Conservation (phyloP, 2,797 vertebrate species). For the Gymnothorax javanicus region DNA sequence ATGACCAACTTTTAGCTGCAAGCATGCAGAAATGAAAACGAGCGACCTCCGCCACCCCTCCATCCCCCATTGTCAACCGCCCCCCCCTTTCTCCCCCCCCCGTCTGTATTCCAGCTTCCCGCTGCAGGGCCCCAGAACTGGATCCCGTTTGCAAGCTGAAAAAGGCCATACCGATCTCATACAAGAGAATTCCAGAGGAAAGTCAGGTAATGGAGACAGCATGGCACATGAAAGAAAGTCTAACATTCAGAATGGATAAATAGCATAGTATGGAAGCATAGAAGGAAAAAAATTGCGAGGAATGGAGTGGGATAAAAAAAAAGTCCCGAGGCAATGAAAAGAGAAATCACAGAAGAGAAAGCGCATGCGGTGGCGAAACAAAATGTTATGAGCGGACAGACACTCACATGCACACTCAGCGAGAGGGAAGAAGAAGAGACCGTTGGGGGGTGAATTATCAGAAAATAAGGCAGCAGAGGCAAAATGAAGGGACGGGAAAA, state of each 20-base stretch:
- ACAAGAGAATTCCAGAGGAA: neutral
- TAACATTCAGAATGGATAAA: neutral
- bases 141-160: slow-evolving; percentile 2
- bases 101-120: slow-evolving; percentile 17
- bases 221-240: neutral
- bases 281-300: neutral
- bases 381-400: slow-evolving; percentile 8
- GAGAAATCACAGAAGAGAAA: slow-evolving; percentile 11
- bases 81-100: neutral
- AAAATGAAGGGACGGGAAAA: slow-evolving; percentile 16
- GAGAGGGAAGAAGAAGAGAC: slow-evolving; percentile 6
- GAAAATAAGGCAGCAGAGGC: slow-evolving; percentile 13
- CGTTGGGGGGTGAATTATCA: slow-evolving; percentile 1
- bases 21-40: slow-evolving; percentile 8
- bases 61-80: too few relatives aligned
- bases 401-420: neutral
- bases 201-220: neutral
- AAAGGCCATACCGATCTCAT: slow-evolving; percentile 1
- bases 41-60: slow-evolving; percentile 2
- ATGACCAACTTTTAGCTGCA: slow-evolving; percentile 3
- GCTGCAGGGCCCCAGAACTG: slow-evolving; percentile 16
- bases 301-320: slow-evolving; percentile 2
- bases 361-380: neutral
- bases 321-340: slow-evolving; percentile 4
- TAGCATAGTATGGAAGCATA: neutral